These are phyloP conservation scores for Lithophane ornitopus DNA, from an alignment of 2,888 invertebrate species.

Conservation along the genomic window DNA sequence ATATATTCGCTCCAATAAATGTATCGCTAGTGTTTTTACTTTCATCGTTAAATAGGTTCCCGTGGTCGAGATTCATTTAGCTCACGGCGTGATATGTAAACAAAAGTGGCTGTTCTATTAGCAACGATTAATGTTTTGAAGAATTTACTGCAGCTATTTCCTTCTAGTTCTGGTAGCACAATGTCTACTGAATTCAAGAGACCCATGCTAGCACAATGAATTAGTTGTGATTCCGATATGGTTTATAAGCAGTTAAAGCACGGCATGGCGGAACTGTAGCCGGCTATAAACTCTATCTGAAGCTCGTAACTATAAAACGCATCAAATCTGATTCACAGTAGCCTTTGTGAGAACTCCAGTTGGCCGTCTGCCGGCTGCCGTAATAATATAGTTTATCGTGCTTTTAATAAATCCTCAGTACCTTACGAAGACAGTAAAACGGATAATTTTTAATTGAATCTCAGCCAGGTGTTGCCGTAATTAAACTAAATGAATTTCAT, in stretches of 20 bases:
- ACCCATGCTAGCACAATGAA: constrained; percentile 57
- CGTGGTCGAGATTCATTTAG: constrained; percentile 55
- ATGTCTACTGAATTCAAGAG: constrained; percentile 44
- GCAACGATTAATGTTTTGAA: constrained; percentile 45
- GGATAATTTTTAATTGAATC: constrained; percentile 85
- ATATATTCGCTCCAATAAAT: constrained; percentile 71
- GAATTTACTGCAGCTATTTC: constrained; percentile 39
- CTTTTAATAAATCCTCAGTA: constrained; percentile 80
- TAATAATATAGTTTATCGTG: constrained; percentile 82
- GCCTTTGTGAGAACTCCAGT: constrained; percentile 81
- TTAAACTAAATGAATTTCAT: constrained; percentile 79
- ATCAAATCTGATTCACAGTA: constrained; percentile 84
- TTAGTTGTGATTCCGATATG: constrained; percentile 71
- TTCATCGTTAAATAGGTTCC: constrained; percentile 58
- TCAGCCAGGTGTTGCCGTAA: constrained; percentile 81
- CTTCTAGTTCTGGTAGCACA: constrained; percentile 42
- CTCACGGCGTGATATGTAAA: constrained; percentile 53
- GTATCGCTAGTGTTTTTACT: constrained; percentile 58
- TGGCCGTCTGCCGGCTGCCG: constrained; percentile 76
- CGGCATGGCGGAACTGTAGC: constrained; percentile 72
- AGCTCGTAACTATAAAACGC: constrained; percentile 83
- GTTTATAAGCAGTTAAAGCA: constrained; percentile 72
- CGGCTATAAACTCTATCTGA: constrained; percentile 81
- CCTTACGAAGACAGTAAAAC: constrained; percentile 78
- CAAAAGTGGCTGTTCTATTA: constrained; percentile 55